These are phyloP conservation scores for Leptinotarsa undecemlineata DNA, from an alignment of 1,140 invertebrate genomes.

Conservation along the genomic window DNA sequence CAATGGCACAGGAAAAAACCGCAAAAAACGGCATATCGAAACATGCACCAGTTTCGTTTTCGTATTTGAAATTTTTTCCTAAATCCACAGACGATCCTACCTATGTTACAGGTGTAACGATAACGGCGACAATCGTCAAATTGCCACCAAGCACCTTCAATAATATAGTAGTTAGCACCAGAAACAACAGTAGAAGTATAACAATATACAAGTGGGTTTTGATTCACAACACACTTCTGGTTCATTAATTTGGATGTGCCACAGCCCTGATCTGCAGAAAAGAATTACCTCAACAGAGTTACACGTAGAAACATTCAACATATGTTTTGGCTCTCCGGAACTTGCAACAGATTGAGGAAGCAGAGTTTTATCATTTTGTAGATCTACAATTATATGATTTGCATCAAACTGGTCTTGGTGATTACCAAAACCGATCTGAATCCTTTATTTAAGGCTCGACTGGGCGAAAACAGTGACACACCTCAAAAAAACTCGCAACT, in stretches of 20 bases:
- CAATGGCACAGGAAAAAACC: slow-evolving; percentile 6
- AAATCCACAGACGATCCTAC: slow-evolving; percentile 18
- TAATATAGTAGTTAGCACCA: slow-evolving; percentile 27
- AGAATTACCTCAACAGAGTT: no score
- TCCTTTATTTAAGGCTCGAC: not conserved
- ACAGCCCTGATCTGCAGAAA: not conserved
- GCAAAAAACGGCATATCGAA: not conserved
- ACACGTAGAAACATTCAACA: no score
- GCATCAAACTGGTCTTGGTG: no score
- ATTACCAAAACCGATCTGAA: not conserved
- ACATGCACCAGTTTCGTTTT: not conserved
- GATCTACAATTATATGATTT: no score
- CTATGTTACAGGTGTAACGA: slow-evolving; percentile 20
- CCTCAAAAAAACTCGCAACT: slow-evolving; percentile 51
- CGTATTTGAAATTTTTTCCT: slow-evolving; percentile 3
- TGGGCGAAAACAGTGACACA: slow-evolving; percentile 54
- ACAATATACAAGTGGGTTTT: slow-evolving; percentile 9
- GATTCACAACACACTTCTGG: slow-evolving; percentile 12
- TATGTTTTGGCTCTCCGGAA: no score
- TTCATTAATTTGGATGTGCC: not conserved
- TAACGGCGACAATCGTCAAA: slow-evolving; percentile 18
- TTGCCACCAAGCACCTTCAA: slow-evolving; percentile 23
- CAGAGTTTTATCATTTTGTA: no score
- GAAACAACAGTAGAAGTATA: slow-evolving; percentile 30
- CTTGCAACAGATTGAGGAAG: no score